These are phyloP conservation scores for Chanos chanos DNA, from an alignment of 2,797 vertebrate species.

Conservation along the genomic window DNA sequence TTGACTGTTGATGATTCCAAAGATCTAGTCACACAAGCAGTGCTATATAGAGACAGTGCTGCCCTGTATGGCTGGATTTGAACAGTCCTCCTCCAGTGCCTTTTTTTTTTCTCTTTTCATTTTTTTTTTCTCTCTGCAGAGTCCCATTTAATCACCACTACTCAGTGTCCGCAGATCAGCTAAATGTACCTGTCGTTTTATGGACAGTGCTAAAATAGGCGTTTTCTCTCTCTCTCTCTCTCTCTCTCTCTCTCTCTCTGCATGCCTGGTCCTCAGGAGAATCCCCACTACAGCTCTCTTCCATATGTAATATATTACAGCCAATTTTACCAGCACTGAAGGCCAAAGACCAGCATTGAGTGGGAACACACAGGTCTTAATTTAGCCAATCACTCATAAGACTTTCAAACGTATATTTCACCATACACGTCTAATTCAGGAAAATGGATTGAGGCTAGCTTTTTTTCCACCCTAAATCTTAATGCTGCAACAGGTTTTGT, in stretches of 20 bases:
- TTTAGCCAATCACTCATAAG: constrained; percentile 24
- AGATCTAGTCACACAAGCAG: too few species aligned
- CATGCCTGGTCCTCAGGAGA: constrained; percentile 6
- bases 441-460: not conserved
- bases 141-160: too few species aligned
- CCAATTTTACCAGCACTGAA: constrained; percentile 33
- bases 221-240: too few species aligned
- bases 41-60: too few species aligned
- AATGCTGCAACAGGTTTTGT: not conserved
- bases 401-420: not conserved
- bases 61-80: too few species aligned
- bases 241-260: too few species aligned
- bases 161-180: constrained; percentile 33
- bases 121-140: too few species aligned
- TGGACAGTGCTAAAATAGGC: constrained; percentile 26
- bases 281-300: not conserved
- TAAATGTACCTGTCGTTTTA: constrained; percentile 17
- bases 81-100: too few species aligned
- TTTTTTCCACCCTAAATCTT: not conserved
- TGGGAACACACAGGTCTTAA: constrained; percentile 24
- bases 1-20: too few species aligned
- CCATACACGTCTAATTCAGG: not conserved
- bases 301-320: constrained; percentile 33
- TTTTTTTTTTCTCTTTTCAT: too few species aligned
- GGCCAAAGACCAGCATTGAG: constrained; percentile 19